These are phyloP conservation scores for Ectobius pallidus DNA, from an alignment of 2,888 invertebrate species.

Conservation along the genomic window DNA sequence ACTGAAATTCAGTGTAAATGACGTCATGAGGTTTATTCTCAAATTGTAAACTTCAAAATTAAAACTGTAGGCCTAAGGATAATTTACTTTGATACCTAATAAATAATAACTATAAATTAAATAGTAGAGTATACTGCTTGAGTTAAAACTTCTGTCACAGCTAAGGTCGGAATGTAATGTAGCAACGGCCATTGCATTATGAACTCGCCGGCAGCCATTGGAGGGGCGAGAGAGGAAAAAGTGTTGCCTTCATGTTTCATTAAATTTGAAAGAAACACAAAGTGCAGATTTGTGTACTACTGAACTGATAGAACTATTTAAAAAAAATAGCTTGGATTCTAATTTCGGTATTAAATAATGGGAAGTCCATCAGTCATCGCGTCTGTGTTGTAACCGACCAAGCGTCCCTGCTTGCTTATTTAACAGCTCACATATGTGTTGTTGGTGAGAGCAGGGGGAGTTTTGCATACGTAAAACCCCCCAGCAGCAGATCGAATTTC, in stretches of 20 bases:
- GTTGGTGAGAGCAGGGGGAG: background rate
- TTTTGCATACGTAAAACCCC: conserved; percentile 3
- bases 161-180: too few relatives aligned
- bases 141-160: too few relatives aligned
- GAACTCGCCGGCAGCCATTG: background rate
- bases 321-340: background rate
- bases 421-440: background rate
- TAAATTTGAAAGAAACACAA: conserved; percentile 26
- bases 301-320: background rate
- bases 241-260: background rate
- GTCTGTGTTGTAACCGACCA: background rate
- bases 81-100: too few relatives aligned
- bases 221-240: background rate
- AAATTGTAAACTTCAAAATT: too few relatives aligned
- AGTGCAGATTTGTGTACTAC: conserved; percentile 13
- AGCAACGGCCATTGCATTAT: too few relatives aligned
- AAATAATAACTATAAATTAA: too few relatives aligned
- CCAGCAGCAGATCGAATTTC: background rate
- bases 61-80: too few relatives aligned
- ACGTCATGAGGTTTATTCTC: too few relatives aligned
- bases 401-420: background rate
- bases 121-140: too few relatives aligned
- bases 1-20: too few relatives aligned
- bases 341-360: background rate
- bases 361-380: background rate